Evolutionary conservation across 2,797 vertebrate genomes (phyloP).

Genomic region (Sylvia borin): DNA sequence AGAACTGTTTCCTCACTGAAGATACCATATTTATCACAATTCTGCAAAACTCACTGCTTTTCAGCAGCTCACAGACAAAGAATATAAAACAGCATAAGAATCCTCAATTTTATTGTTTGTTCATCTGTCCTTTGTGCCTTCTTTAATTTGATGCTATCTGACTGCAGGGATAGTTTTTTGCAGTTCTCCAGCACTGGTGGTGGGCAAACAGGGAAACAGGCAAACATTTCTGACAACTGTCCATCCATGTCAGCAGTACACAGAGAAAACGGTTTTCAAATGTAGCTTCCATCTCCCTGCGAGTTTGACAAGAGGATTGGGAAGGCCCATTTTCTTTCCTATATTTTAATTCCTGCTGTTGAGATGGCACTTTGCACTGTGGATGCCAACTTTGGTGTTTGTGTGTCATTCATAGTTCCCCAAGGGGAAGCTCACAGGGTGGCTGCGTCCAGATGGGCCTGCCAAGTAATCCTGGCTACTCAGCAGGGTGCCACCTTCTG

Average conservation of each 20-base stretch:
- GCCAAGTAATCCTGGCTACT: constrained; percentile 43
- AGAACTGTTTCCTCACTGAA: background rate
- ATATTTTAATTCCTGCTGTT: background rate
- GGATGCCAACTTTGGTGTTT: constrained; percentile 36
- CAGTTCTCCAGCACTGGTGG: background rate
- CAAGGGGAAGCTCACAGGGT: constrained; percentile 28
- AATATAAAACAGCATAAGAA: background rate
- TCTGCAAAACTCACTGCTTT: background rate
- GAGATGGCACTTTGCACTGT: background rate
- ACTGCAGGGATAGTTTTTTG: background rate
- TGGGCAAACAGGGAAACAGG: background rate
- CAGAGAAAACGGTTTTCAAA: background rate
- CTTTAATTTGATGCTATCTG: background rate
- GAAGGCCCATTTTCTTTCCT: background rate
- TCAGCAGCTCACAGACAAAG: background rate
- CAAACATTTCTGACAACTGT: background rate
- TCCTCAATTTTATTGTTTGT: background rate
- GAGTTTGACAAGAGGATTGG: background rate
- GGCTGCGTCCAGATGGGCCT: constrained; percentile 53
- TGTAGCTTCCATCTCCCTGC: background rate
- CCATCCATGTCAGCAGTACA: background rate
- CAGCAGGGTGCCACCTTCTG: constrained; percentile 30
- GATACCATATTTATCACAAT: background rate
- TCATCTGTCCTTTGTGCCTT: background rate
- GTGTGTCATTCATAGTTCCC: constrained; percentile 19